Evolutionary conservation across 2,113 vertebrate genomes (phyloP), one percentile per base, ranked within the genome.

Genomic region (Theristicus caerulescens): DNA sequence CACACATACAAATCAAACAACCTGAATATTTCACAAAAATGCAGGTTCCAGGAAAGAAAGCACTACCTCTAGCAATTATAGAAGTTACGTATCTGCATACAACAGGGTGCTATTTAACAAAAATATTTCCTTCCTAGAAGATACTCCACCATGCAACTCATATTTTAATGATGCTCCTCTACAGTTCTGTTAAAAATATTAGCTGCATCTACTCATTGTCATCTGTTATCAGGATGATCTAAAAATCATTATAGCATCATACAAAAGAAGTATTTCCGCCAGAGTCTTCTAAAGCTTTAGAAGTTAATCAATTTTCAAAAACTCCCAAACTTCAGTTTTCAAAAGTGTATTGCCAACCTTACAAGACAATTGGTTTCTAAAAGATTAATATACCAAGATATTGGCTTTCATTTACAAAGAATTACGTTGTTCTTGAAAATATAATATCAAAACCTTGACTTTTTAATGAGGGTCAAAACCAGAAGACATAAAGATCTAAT

Each of bases 121-220:
- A 76, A 83, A 5, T 6, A 49, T 19, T 78, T 47, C 46, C 22
- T 61, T 82, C 52, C 26, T 65, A 57, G 51, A 64, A 80, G 18
- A 27, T 9, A 31, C 51, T 55, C 47, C 1, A 11, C 13, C 54
- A 47, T 3, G 8, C 18, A 79, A 69, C 9, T 83, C 1, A 0
- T 13, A 34, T 64, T 65, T 92, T 44, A 81, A 79, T 59, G 34
- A 61, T 27, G 18, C 3, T 27, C 11, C 11, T 77, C 58, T 31
- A 52, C 4, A 16, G 24, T 12, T 78, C 26, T 29, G 31, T 42
- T 76, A 36, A 76, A 64, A 80, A 31, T 61, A 57, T 51, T 61
- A 54, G 59, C 24, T 26, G 8, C 10, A n/a, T 59, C 55, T 82
- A 61, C 16, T 52, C 34, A 40, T 5, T 69, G 32, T 8, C 47